Conservation (phyloP, 2,113 vertebrate genomes). For the Paramormyrops kingsleyae region DNA sequence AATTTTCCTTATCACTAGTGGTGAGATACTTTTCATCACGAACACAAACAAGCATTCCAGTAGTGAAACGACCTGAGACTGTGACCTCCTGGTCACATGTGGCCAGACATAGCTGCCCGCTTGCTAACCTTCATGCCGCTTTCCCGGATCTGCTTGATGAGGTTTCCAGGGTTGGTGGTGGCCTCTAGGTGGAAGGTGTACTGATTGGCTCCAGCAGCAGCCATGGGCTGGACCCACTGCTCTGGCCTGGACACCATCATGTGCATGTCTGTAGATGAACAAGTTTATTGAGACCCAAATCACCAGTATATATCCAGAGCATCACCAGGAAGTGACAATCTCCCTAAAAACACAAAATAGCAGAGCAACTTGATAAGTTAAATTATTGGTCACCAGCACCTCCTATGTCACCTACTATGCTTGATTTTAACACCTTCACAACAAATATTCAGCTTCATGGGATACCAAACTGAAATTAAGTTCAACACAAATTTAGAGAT, state of each 20-base stretch:
- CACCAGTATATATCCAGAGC: neutral
- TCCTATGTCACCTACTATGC: neutral
- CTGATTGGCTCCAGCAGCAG: slow-evolving; percentile 85
- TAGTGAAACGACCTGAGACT: neutral
- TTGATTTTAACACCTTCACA: neutral
- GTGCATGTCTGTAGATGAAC: slow-evolving; percentile 78
- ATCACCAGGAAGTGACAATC: neutral
- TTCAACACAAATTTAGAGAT: neutral
- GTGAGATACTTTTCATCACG: too few relatives aligned
- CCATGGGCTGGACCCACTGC: slow-evolving; percentile 96
- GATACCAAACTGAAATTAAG: neutral
- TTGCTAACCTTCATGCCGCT: slow-evolving; percentile 90
- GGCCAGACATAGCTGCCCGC: neutral
- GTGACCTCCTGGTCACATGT: neutral
- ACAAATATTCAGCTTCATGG: neutral
- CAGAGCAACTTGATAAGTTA: neutral
- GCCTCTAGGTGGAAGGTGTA: slow-evolving; percentile 93
- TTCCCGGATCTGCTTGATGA: slow-evolving; percentile 90
- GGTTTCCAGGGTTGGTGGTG: slow-evolving; percentile 79
- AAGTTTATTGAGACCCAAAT: slow-evolving; percentile 7
- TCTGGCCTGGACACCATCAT: slow-evolving; percentile 96
- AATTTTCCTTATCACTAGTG: too few relatives aligned
- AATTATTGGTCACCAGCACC: neutral
- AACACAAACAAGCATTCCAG: neutral
- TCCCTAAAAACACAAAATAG: neutral